Evolutionary conservation across 1,140 invertebrate genomes (phyloP).

Genomic region (Medauroidea extradentata): DNA sequence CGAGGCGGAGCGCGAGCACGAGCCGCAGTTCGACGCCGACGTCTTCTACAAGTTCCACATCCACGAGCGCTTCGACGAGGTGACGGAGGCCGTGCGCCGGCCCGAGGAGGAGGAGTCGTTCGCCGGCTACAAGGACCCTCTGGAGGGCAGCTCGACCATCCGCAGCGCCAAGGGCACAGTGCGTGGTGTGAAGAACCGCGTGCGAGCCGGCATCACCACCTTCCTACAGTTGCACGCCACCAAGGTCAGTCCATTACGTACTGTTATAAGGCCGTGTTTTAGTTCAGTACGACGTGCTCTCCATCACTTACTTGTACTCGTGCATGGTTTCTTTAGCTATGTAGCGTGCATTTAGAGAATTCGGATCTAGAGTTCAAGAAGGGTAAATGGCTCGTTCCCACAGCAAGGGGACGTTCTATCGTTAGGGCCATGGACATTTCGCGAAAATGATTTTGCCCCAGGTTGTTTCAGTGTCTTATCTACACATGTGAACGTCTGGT

Average conservation of each 20-base stretch:
- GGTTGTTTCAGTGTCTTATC: no score
- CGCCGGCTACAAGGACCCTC: constrained; percentile 73
- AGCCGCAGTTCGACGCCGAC: constrained; percentile 62
- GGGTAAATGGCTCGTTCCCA: no score
- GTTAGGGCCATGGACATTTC: no score
- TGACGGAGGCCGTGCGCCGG: constrained; percentile 30
- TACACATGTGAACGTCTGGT: no score
- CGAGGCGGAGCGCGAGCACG: constrained; percentile 31
- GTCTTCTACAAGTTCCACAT: constrained; percentile 77
- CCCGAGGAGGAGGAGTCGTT: constrained; percentile 62
- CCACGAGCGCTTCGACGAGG: constrained; percentile 58
- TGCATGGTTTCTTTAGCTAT: no score
- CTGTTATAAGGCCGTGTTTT: no score
- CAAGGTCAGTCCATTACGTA: constrained; percentile 64
- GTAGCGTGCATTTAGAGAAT: no score
- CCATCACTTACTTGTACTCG: no score
- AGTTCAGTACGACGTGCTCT: no score
- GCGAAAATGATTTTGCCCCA: no score
- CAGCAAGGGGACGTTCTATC: no score
- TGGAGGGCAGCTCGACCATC: constrained; percentile 66
- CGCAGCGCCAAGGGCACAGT: constrained; percentile 87
- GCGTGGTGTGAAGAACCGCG: constrained; percentile 88
- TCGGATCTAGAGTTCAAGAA: no score
- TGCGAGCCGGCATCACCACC: constrained; percentile 88
- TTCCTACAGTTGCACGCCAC: constrained; percentile 77